Conservation (phyloP, 2,888 invertebrate genomes). For the Geophilus truncorum region DNA sequence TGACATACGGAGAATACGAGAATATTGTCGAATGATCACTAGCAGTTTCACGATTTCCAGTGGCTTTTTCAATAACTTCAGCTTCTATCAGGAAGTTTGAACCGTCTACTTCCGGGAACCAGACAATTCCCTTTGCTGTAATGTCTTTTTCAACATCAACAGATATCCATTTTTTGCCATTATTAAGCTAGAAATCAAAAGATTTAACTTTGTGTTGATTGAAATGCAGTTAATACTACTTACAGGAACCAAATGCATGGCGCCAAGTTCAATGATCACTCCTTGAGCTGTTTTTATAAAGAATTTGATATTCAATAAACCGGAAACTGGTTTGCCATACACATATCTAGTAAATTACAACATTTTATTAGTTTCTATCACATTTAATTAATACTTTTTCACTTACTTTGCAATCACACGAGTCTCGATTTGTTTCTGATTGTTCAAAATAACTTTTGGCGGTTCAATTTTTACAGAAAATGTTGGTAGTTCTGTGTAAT, state of each 20-base stretch:
- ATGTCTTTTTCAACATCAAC: not conserved
- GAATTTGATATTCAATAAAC: constrained; percentile 8
- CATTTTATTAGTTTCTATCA: not conserved
- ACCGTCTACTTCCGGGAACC: constrained; percentile 2
- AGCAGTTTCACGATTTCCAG: not conserved
- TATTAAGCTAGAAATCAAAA: not conserved
- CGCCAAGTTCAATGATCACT: not conserved
- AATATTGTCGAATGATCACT: not conserved
- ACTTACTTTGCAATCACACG: not conserved
- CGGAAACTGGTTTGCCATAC: constrained; percentile 1
- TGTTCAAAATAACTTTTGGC: not conserved
- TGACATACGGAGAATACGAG: not conserved
- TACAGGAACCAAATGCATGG: not conserved
- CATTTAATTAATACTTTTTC: not conserved
- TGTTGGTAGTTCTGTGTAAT: not conserved
- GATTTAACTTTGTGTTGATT: not conserved
- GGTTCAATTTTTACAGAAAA: not conserved
- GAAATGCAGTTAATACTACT: not conserved
- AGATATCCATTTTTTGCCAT: not conserved
- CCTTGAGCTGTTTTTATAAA: not conserved
- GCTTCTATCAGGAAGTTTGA: not conserved
- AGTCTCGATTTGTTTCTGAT: not conserved
- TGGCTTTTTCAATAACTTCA: constrained; percentile 18
- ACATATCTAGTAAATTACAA: not conserved
- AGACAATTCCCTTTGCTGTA: not conserved